Evolutionary conservation across 1,140 invertebrate species (phyloP), one percentile per base, ranked within the genome.

Genomic region (Lasioglossum baleicum): DNA sequence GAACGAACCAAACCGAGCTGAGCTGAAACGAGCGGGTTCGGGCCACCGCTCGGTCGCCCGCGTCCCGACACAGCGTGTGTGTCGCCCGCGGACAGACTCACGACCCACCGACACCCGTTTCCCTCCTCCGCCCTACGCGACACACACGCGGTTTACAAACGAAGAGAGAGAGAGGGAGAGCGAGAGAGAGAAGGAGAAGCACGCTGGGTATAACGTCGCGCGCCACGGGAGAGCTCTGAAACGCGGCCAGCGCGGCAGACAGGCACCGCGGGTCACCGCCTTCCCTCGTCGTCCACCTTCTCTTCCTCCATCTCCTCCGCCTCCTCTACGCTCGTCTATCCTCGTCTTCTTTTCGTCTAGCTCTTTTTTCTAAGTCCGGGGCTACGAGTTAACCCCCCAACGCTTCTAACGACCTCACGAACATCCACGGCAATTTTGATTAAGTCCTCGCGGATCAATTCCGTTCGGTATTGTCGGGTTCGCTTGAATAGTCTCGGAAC

Each of bases 221-320:
- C 87, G 83, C 79, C 68, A 26, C 68, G 80, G 81, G 56, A 86
- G 80, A 75, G 80, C 79, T 82, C 85, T 87, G 88, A 87, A 89
- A 89, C 87, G 87, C 88, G 88, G 87, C 86, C 86, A 88, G 87
- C 86, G 83, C 83, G 82, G 84, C 85, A 88, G 86, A 88, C 88
- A 89, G 88, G 88, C 88, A 89, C 85, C 88, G 88, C 88, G 87
- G 88, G 88, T 89, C 88, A 89, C 88, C 87, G 88, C 87, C 85
- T 89, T 89, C 83, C 87, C 87, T 85, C 76, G 66, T 44, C 66
- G 40, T 22, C 83, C 76, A 35, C 60, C 65, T 76, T 63, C 56
- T 53, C 44, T n/a, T 31, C 56, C 64, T 69, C 70, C 17, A 26
- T 61, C 76, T 26, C 64, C 22, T 61, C 75, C 42, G 63, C 61